Evolutionary conservation across 2,797 vertebrate genomes (phyloP).

Genomic region (Cyprinodon diabolis): DNA sequence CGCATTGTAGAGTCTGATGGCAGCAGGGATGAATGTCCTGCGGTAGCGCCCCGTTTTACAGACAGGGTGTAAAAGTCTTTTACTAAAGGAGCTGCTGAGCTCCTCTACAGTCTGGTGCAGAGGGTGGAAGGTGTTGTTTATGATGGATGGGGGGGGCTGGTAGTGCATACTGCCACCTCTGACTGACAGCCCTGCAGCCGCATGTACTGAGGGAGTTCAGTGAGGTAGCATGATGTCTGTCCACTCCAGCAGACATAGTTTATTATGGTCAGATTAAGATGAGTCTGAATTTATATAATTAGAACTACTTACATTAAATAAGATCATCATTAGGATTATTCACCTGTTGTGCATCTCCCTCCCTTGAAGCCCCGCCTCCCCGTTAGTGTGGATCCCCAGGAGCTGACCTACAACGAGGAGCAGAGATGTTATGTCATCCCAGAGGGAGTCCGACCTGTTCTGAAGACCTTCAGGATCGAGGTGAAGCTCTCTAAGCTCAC

Average conservation of each 20-base stretch:
- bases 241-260: not conserved
- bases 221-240: no score
- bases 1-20: no score
- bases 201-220: no score
- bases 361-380: constrained; percentile 84
- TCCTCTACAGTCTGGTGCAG: no score
- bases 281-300: not conserved
- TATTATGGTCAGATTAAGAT: not conserved
- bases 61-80: no score
- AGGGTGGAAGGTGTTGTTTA: no score
- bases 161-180: no score
- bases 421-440: constrained; percentile 84
- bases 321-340: not conserved
- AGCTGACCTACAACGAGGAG: constrained; percentile 75
- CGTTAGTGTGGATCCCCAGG: constrained; percentile 83
- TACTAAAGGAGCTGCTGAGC: no score
- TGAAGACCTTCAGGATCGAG: constrained; percentile 93
- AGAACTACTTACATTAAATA: not conserved
- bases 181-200: no score
- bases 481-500: constrained; percentile 58
- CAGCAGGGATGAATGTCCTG: no score
- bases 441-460: constrained; percentile 83
- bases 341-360: not conserved
- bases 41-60: no score
- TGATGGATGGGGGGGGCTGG: no score